Conservation (phyloP, 2,888 invertebrate species). For the Pilophorus perplexus region DNA sequence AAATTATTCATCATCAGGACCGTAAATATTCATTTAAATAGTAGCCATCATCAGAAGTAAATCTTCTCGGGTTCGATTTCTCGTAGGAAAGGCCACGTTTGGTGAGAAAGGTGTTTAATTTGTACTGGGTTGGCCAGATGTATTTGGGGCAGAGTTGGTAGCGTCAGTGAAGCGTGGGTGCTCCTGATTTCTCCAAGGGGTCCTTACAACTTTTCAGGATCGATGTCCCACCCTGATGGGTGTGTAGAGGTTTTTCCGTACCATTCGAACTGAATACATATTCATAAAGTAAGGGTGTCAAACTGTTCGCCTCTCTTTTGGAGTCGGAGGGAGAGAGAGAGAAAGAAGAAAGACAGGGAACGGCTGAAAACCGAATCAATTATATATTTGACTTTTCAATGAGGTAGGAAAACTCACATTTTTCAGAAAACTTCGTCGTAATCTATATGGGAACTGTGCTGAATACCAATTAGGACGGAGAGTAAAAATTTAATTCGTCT, state of each 20-base stretch:
- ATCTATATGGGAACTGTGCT: conserved; percentile 13
- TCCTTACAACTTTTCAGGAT: conserved; percentile 35
- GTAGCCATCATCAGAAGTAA: no score
- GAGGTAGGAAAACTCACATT: conserved; percentile 15
- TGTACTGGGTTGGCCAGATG: no score
- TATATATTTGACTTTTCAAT: conserved; percentile 34
- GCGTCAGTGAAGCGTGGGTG: conserved; percentile 16
- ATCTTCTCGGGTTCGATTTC: no score
- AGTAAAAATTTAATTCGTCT: conserved; percentile 4
- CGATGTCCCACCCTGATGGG: conserved; percentile 7
- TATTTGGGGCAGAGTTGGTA: conserved; percentile 4
- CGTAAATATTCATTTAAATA: no score
- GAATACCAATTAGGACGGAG: conserved; percentile 7
- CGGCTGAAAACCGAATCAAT: conserved; percentile 13
- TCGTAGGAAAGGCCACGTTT: no score
- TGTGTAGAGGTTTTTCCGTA: conserved; percentile 4
- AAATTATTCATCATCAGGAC: no score
- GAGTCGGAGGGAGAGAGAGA: neutral
- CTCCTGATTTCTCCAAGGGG: conserved; percentile 39
- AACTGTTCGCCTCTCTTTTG: neutral
- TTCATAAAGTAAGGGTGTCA: conserved; percentile 27
- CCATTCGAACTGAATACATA: conserved; percentile 23
- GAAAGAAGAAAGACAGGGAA: no score
- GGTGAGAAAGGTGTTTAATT: no score
- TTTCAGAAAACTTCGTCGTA: conserved; percentile 13